Evolutionary conservation across 2,113 vertebrate genomes (phyloP), one percentile per base, ranked within the genome.

Genomic region (Nothoprocta pentlandii): DNA sequence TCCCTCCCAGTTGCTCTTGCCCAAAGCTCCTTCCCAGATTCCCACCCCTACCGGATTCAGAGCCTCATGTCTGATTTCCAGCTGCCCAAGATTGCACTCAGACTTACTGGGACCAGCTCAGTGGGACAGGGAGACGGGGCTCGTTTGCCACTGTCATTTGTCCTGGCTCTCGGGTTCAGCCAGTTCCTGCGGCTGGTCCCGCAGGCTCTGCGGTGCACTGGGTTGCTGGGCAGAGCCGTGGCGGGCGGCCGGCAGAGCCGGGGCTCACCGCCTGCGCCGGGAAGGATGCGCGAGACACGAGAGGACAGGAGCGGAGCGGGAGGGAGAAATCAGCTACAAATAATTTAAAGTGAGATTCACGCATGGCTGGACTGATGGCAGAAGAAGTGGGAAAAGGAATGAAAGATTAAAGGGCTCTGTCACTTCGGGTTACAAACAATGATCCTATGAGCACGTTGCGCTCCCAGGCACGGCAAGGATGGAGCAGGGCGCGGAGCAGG

Each of bases 321-420:
- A 85, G 64, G 68, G 46, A 95, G 90, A 95, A 96, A 20, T 61
- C 87, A 94, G 93, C 97, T 97, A 98, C 97, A 98, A 98, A 98
- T 99, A 98, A 99, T 98, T 99, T 98, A 98, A 97, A 84, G 97
- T 97, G 97, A 95, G 97, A 85, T 97, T 95, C 97, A 98, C 91
- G 98, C 98, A 98, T 85, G 97, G 97, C 97, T 98, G 98, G 98
- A 95, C 98, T 98, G 98, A 99, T 98, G 98, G 98, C 97, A 96
- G 97, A 97, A 97, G 98, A 98, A 98, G 98, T 98, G 98, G 98
- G 98, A 98, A 98, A 98, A 98, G 97, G 97, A 98, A 99, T 98
- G 96, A 99, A 99, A 98, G 98, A 98, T 99, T 98, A 97, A 99
- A 98, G 97, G 98, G 98, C 97, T 98, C 98, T 99, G 98, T 99